These are phyloP conservation scores for Crax fasciolata DNA, from an alignment of 2,797 vertebrate species.

Conservation along the genomic window DNA sequence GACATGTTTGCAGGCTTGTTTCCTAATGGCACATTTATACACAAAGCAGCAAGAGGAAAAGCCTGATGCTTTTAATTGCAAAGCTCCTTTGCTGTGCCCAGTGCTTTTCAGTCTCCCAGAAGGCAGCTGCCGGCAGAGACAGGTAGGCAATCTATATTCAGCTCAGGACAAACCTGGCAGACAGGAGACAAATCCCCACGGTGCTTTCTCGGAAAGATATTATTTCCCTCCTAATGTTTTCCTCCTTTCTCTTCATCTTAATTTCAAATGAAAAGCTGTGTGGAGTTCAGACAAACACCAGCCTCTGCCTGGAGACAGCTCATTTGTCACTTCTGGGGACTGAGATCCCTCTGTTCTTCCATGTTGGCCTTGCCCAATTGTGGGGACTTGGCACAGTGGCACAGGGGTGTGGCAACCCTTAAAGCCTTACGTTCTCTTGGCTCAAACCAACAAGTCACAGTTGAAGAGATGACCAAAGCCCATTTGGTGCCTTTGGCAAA, in stretches of 20 bases:
- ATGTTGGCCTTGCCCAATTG: not conserved
- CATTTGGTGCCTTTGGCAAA: not conserved
- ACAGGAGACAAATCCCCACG: not conserved
- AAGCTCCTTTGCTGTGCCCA: not conserved
- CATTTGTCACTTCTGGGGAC: not conserved
- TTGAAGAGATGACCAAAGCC: not conserved
- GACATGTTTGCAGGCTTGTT: conserved; percentile 17
- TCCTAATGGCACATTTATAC: not conserved
- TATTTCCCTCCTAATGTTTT: not conserved
- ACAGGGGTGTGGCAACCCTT: not conserved
- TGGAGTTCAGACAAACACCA: not conserved
- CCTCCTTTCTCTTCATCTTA: not conserved
- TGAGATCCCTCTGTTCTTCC: not conserved
- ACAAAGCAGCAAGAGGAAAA: not conserved
- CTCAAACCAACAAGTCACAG: not conserved
- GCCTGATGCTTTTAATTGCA: not conserved
- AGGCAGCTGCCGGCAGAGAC: not conserved
- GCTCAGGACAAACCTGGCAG: not conserved
- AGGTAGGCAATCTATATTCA: not conserved
- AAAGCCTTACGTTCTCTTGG: not conserved
- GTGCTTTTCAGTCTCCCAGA: not conserved
- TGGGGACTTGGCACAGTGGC: not conserved
- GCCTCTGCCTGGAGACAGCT: not conserved
- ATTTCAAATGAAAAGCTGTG: not conserved
- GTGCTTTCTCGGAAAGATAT: not conserved